phyloP scores from a whole-genome alignment of 2,797 vertebrate species.

The Antrozous pallidus region DNA sequence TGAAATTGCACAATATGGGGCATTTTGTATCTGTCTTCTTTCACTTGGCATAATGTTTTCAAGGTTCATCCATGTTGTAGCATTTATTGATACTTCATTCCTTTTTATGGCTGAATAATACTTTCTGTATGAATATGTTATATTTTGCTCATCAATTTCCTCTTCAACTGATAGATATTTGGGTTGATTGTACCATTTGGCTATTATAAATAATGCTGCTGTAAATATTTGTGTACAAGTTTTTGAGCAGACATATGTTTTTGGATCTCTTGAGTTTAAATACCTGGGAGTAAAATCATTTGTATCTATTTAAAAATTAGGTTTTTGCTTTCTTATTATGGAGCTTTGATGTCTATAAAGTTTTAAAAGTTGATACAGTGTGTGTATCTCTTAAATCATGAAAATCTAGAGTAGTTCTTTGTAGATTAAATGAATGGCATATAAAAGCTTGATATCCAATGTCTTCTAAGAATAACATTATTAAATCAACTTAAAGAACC shows the following conservation, averaged over 20 bases:
- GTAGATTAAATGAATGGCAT: constrained; percentile 8
- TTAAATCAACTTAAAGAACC: background rate
- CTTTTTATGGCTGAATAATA: background rate
- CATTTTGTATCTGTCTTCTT: background rate
- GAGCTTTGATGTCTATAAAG: background rate
- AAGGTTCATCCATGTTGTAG: background rate
- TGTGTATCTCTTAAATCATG: background rate
- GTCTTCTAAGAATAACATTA: background rate
- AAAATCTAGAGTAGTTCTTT: background rate
- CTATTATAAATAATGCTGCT: too few relatives aligned
- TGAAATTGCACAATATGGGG: background rate
- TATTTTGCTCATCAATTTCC: background rate
- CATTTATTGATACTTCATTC: background rate
- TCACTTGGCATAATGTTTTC: background rate
- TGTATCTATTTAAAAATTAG: background rate
- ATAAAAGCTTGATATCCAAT: background rate
- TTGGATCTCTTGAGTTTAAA: background rate
- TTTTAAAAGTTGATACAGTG: background rate
- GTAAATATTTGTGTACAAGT: background rate
- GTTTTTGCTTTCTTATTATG: background rate
- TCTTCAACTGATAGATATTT: background rate
- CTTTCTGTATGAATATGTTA: background rate
- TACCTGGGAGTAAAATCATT: background rate
- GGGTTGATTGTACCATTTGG: background rate
- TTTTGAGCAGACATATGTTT: background rate